Percentiles rank a stretch among this genome's conserved stretches.
These are phyloP conservation scores for Denticeps clupeoides DNA, from an alignment of 2,797 vertebrate species.

Conservation along the genomic window DNA sequence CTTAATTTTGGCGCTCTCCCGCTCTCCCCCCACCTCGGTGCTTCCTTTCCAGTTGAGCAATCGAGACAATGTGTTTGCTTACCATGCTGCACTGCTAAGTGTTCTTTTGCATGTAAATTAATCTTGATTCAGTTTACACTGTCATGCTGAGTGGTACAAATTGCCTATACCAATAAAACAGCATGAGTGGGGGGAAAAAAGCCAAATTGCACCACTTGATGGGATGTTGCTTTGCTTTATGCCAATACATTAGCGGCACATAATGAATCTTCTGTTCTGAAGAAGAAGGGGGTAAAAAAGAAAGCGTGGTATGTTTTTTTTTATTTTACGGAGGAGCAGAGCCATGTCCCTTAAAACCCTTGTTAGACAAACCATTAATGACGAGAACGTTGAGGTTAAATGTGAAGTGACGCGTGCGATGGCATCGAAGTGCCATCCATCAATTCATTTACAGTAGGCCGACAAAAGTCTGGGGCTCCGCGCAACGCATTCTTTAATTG, in stretches of 20 bases:
- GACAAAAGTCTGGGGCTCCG: constrained; percentile 93
- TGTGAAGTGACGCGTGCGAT: constrained; percentile 80
- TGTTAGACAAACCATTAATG: constrained; percentile 88
- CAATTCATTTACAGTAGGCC: constrained; percentile 95
- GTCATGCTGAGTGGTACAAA: constrained; percentile 99
- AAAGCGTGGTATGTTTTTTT: constrained; percentile 96
- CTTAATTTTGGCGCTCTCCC: constrained; percentile 74
- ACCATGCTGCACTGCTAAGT: constrained; percentile 93
- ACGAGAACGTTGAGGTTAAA: constrained; percentile 88
- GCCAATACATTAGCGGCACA: constrained; percentile 92
- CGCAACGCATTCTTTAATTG: constrained; percentile 92
- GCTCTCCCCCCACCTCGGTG: constrained; percentile 45
- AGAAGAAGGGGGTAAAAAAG: too few species aligned
- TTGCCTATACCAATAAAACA: constrained; percentile 98
- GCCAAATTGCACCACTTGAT: constrained; percentile 87
- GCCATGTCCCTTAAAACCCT: constrained; percentile 80
- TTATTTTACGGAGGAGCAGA: constrained; percentile 91
- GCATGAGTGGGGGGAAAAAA: constrained; percentile 73
- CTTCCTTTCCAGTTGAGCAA: constrained; percentile 81
- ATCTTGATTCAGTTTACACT: constrained; percentile 99
- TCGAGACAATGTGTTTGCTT: constrained; percentile 94
- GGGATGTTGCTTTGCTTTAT: constrained; percentile 97
- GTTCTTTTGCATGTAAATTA: constrained; percentile 99
- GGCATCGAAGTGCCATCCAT: constrained; percentile 81
- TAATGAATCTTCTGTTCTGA: constrained; percentile 97